A percentile compares a stretch with the other conserved stretches of the same genome.
phyloP scores from a whole-genome alignment of 2,888 invertebrate species.

The Herminia tarsipennalis region DNA sequence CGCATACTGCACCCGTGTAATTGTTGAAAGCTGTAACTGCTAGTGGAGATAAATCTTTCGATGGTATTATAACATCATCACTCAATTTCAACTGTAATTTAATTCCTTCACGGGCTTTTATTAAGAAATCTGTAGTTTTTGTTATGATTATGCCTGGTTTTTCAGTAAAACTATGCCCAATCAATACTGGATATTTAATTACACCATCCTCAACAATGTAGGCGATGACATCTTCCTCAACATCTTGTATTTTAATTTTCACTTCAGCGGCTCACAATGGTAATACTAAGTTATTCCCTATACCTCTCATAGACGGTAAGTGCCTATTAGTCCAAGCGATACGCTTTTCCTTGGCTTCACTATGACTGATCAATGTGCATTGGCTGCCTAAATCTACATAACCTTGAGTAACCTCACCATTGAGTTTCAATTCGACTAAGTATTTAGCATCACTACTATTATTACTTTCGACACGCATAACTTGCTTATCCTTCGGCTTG shows the following conservation, averaged over 20 bases:
- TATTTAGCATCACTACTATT: no score
- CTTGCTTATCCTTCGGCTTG: no score
- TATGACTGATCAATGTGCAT: no score
- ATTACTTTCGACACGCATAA: no score
- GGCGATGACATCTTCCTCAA: neutral
- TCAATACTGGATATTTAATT: neutral
- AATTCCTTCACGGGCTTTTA: neutral
- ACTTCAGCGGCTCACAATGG: neutral
- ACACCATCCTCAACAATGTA: neutral
- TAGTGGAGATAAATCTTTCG: neutral
- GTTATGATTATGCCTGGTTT: conserved; percentile 1
- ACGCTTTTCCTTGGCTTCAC: no score
- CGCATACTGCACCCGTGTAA: neutral
- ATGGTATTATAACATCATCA: neutral
- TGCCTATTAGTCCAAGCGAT: no score
- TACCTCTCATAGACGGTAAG: no score
- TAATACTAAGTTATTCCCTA: no score
- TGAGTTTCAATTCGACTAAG: no score
- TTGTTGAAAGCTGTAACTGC: neutral
- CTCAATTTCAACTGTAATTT: neutral
- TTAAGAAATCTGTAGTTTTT: conserved; percentile 1
- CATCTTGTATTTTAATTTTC: neutral
- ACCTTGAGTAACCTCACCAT: no score
- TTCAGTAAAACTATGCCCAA: conserved; percentile 8
- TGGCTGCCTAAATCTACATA: no score